A percentile compares a stretch with the other conserved stretches of the same genome.
Conservation (phyloP, 2,888 invertebrate species). For the Steinernema carpocapsae region DNA sequence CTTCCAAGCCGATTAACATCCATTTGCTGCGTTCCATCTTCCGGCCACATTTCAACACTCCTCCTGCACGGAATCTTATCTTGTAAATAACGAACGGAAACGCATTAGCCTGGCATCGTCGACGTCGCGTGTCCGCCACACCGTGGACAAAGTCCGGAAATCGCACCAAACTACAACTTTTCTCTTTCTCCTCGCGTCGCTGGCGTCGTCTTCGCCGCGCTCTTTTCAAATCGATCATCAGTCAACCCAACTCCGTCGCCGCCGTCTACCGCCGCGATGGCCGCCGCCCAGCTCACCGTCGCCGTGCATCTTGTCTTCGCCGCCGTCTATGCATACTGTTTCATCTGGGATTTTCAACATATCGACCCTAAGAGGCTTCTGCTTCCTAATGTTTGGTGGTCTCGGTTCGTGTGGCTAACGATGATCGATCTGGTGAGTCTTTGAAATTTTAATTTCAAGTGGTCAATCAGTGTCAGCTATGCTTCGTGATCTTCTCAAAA, state of each 20-base stretch:
- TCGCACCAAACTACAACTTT: constrained; percentile 22
- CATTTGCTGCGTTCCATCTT: neutral
- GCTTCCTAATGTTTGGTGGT: constrained; percentile 53
- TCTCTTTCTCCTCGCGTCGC: neutral
- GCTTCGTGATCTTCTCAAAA: constrained; percentile 36
- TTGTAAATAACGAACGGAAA: constrained; percentile 8
- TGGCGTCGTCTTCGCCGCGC: too few species aligned
- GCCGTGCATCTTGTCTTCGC: constrained; percentile 51
- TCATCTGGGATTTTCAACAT: constrained; percentile 50
- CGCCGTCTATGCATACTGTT: constrained; percentile 47
- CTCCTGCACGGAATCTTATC: too few species aligned
- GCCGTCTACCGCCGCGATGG: neutral
- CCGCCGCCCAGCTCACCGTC: neutral
- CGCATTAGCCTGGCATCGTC: neutral
- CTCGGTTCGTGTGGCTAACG: constrained; percentile 65
- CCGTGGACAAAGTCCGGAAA: constrained; percentile 19
- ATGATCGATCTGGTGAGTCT: constrained; percentile 60
- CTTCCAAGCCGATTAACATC: neutral
- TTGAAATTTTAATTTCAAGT: too few species aligned
- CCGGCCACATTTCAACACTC: neutral
- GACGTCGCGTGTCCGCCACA: too few species aligned
- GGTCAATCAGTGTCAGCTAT: neutral
- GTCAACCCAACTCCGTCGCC: too few species aligned
- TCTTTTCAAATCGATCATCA: too few species aligned
- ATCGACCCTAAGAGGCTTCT: constrained; percentile 44